Conservation (phyloP, 2,888 invertebrate genomes). For the Harpalus rufipes region DNA sequence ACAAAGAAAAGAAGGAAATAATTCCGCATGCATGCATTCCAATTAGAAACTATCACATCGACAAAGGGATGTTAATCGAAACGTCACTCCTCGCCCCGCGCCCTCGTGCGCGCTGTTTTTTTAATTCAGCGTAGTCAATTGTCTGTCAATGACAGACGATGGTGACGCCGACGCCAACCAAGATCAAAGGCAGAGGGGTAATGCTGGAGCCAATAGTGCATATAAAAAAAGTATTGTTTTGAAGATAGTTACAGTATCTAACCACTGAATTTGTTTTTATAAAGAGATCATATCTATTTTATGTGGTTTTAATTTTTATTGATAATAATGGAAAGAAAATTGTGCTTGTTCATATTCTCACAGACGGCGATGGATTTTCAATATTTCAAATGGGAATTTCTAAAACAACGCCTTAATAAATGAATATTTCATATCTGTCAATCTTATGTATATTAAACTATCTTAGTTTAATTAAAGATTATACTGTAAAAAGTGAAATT, state of each 20-base stretch:
- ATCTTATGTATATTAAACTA: too few species aligned
- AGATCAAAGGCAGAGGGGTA: slow-evolving; percentile 61
- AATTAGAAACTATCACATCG: slow-evolving; percentile 65
- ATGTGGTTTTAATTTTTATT: neutral
- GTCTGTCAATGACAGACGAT: slow-evolving; percentile 64
- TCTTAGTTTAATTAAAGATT: too few species aligned
- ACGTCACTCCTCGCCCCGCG: slow-evolving; percentile 26
- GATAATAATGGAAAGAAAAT: neutral
- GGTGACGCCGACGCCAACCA: slow-evolving; percentile 24
- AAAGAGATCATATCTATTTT: neutral
- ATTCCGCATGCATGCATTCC: slow-evolving; percentile 60
- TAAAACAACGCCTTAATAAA: too few species aligned
- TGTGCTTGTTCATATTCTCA: too few species aligned
- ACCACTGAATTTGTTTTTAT: neutral
- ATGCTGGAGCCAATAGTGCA: neutral
- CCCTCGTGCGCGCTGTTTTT: slow-evolving; percentile 50
- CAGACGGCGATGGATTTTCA: too few species aligned
- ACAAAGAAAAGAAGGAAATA: slow-evolving; percentile 54
- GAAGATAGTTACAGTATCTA: neutral
- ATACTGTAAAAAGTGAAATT: too few species aligned
- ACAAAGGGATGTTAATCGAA: slow-evolving; percentile 66
- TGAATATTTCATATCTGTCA: too few species aligned
- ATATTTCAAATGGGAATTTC: too few species aligned
- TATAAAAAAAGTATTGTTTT: neutral
- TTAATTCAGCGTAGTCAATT: slow-evolving; percentile 64